Evolutionary conservation across 2,888 invertebrate genomes (phyloP).

Genomic region (Subacronicta megacephala): DNA sequence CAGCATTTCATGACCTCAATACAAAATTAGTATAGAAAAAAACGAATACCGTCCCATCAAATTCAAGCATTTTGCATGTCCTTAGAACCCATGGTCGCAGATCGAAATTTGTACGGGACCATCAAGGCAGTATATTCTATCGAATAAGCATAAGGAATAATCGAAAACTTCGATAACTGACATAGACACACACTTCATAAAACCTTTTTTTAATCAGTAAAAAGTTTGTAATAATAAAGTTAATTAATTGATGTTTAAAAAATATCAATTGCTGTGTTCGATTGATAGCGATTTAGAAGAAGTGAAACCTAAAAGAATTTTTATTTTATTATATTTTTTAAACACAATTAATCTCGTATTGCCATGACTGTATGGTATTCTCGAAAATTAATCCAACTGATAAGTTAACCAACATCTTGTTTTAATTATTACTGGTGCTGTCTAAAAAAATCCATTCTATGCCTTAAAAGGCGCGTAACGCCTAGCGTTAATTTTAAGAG

Average conservation of each 20-base stretch:
- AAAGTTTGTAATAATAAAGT: no score
- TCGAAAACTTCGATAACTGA: no score
- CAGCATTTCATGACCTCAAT: no score
- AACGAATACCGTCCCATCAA: no score
- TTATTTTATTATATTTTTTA: constrained; percentile 42
- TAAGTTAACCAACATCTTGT: not conserved
- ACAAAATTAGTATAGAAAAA: no score
- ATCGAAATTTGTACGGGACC: no score
- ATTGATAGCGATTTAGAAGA: constrained; percentile 18
- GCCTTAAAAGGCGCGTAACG: not conserved
- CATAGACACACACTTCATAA: no score
- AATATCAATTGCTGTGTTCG: constrained; percentile 37
- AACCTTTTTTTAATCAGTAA: no score
- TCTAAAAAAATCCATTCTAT: not conserved
- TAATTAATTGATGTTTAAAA: constrained; percentile 52
- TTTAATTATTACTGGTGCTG: not conserved
- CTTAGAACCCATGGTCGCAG: no score
- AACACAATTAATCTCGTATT: constrained; percentile 40
- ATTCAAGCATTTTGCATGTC: no score
- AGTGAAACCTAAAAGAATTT: constrained; percentile 13
- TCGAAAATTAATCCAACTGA: constrained; percentile 4
- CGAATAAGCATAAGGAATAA: no score
- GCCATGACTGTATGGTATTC: not conserved
- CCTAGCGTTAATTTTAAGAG: not conserved
- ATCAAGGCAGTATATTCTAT: no score